These are phyloP conservation scores for Triplophysa bombifrons DNA, from an alignment of 2,797 vertebrate species.

Conservation along the genomic window DNA sequence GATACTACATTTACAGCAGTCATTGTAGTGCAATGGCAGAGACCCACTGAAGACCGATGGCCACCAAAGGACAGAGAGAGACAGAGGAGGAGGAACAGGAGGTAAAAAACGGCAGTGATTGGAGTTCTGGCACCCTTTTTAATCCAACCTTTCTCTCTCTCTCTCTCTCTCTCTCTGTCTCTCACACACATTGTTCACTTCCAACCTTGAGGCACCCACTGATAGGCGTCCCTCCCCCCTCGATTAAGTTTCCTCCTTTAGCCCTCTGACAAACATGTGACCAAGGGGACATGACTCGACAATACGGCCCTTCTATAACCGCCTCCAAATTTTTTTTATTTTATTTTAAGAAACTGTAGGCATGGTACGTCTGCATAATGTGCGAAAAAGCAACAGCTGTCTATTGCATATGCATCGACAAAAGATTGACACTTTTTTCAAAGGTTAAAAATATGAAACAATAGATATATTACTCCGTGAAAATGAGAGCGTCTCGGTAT, in stretches of 20 bases:
- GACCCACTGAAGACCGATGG: conserved; percentile 50
- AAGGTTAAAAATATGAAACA: not conserved
- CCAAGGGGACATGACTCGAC: conserved; percentile 61
- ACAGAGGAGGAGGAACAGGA: conserved; percentile 45
- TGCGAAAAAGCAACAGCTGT: not conserved
- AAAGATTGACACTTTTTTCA: not conserved
- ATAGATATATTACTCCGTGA: not conserved
- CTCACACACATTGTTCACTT: conserved; percentile 34
- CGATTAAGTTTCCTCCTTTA: conserved; percentile 59
- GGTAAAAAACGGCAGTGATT: conserved; percentile 46
- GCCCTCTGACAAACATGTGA: conserved; percentile 65
- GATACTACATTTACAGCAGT: conserved; percentile 53
- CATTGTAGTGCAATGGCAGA: conserved; percentile 61
- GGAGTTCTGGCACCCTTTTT: conserved; percentile 42
- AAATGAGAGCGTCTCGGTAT: not conserved
- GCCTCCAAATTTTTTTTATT: not conserved
- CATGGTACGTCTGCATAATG: not conserved
- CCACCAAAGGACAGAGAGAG: conserved; percentile 30
- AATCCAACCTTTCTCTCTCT: conserved; percentile 23
- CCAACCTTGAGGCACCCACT: conserved; percentile 48
- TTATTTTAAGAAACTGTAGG: too few species aligned
- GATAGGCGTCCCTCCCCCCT: conserved; percentile 45
- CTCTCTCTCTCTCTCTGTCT: conserved; percentile 32
- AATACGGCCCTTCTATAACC: conserved; percentile 38
- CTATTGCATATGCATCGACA: not conserved